A percentile compares a stretch with the other conserved stretches of the same genome.
phyloP scores from a whole-genome alignment of 2,888 invertebrate genomes.

The Sialis lutaria region DNA sequence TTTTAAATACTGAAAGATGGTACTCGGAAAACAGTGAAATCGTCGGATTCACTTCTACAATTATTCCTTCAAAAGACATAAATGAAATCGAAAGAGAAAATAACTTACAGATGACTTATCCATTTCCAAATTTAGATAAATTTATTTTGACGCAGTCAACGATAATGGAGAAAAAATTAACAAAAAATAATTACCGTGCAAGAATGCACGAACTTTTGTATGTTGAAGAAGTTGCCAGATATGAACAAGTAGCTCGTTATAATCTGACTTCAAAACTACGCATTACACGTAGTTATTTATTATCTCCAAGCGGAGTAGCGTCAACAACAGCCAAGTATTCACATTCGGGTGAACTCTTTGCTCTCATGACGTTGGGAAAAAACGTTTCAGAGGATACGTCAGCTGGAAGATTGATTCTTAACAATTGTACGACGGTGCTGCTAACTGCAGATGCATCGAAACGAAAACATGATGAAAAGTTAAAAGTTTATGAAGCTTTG shows the following conservation, averaged over 20 bases:
- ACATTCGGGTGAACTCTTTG: conserved; percentile 57
- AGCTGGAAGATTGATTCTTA: conserved; percentile 59
- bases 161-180: conserved; percentile 39
- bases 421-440: conserved; percentile 55
- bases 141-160: conserved; percentile 51
- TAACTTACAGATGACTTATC: conserved; percentile 39
- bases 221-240: conserved; percentile 61
- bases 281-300: conserved; percentile 45
- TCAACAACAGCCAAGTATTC: conserved; percentile 61
- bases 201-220: conserved; percentile 59
- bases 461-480: conserved; percentile 5
- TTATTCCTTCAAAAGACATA: conserved; percentile 27
- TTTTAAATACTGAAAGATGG: conserved; percentile 44
- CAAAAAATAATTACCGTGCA: conserved; percentile 49
- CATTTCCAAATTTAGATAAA: conserved; percentile 44
- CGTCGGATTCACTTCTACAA: conserved; percentile 33
- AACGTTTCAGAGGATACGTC: conserved; percentile 69
- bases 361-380: conserved; percentile 48
- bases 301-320: conserved; percentile 48
- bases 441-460: conserved; percentile 25
- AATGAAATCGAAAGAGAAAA: conserved; percentile 28
- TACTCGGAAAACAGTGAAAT: conserved; percentile 34
- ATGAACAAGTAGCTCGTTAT: conserved; percentile 47
- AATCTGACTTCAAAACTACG: conserved; percentile 46
- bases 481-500: conserved; percentile 49